A percentile compares a stretch with the other conserved stretches of the same genome.
phyloP scores from a whole-genome alignment of 2,888 invertebrate species.

The Argyresthia albistria region DNA sequence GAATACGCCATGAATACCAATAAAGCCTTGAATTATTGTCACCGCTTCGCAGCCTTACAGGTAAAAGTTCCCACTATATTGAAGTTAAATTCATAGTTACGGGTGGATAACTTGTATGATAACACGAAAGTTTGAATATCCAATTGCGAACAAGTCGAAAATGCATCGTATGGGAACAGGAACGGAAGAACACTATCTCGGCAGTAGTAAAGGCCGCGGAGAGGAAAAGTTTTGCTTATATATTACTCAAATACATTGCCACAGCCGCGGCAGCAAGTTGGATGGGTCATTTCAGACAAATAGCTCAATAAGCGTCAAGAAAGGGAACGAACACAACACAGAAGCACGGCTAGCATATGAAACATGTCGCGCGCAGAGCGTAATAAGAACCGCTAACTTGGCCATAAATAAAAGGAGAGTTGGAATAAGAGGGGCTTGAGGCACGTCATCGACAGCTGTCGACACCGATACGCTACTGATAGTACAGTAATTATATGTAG shows the following conservation, averaged over 20 bases:
- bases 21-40: constrained; percentile 34
- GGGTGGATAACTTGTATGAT: no score
- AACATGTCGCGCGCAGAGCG: constrained; percentile 45
- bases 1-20: constrained; percentile 43
- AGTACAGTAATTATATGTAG: no score
- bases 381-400: constrained; percentile 59
- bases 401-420: constrained; percentile 60
- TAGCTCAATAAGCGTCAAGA: constrained; percentile 44
- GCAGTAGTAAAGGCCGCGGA: neutral
- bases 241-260: constrained; percentile 6
- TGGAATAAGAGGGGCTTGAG: constrained; percentile 45
- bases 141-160: no score
- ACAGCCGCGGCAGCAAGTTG: constrained; percentile 14
- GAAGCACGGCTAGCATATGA: constrained; percentile 45
- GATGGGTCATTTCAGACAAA: constrained; percentile 27
- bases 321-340: constrained; percentile 22
- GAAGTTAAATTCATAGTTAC: no score
- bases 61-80: constrained; percentile 3
- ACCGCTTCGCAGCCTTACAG: constrained; percentile 28
- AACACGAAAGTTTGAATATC: no score
- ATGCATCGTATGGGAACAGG: neutral
- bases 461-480: constrained; percentile 12
- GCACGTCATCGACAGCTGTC: constrained; percentile 56
- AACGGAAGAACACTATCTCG: neutral
- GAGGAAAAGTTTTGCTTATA: constrained; percentile 2